Evolutionary conservation across 2,113 vertebrate genomes (phyloP).

Genomic region (Seriola rivoliana): DNA sequence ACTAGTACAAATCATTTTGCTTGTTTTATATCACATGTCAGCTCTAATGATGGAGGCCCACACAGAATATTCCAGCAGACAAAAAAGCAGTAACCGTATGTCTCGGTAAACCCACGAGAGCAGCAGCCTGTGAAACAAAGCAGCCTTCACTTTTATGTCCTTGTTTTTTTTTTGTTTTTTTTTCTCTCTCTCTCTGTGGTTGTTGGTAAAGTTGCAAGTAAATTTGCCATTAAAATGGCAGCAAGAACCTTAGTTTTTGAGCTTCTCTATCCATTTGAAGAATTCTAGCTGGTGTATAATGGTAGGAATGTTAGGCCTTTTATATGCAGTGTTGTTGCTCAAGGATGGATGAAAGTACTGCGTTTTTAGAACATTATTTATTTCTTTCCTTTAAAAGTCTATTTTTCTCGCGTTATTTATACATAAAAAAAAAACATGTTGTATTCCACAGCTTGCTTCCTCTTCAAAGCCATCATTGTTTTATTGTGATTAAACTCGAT

Average conservation of each 20-base stretch:
- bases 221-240: conserved; percentile 78
- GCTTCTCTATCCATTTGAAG: conserved; percentile 67
- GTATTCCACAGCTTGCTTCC: conserved; percentile 4
- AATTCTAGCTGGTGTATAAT: conserved; percentile 54
- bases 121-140: conserved; percentile 77
- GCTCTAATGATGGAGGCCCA: conserved; percentile 80
- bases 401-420: conserved; percentile 52
- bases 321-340: conserved; percentile 47
- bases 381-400: conserved; percentile 39
- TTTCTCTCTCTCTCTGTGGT: conserved; percentile 27
- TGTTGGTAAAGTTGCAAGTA: conserved; percentile 69
- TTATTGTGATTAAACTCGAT: conserved; percentile 38
- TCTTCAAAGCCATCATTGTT: conserved; percentile 46
- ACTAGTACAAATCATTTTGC: conserved; percentile 72
- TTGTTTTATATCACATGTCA: conserved; percentile 81
- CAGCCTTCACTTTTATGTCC: conserved; percentile 72
- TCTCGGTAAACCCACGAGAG: conserved; percentile 76
- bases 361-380: conserved; percentile 51
- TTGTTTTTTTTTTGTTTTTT: conserved; percentile 3
- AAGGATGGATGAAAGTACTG: conserved; percentile 58
- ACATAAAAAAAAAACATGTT: conserved; percentile 39
- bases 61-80: conserved; percentile 71
- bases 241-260: conserved; percentile 55
- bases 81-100: conserved; percentile 64
- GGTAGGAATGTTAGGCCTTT: conserved; percentile 52